Conservation (phyloP, 2,888 invertebrate genomes). For the Tachystola acroxantha region DNA sequence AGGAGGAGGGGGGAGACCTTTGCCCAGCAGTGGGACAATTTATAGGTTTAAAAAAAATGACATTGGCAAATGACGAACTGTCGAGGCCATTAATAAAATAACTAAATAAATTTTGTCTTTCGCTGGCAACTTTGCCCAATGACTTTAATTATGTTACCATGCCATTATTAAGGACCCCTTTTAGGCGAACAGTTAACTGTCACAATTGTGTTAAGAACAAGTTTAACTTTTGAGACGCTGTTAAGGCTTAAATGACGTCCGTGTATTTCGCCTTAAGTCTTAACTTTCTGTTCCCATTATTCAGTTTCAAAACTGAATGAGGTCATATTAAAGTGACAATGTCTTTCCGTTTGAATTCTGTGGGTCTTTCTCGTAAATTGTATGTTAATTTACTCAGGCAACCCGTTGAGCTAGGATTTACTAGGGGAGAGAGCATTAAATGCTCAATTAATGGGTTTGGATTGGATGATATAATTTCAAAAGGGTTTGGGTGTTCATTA, state of each 20-base stretch:
- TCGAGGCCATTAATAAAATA: too few species aligned
- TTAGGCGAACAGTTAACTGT: not conserved
- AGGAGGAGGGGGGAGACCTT: too few species aligned
- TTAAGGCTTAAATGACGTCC: slow-evolving; percentile 1
- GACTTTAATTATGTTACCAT: too few species aligned
- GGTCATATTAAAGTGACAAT: slow-evolving; percentile 8
- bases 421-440: not conserved
- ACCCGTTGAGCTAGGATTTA: not conserved
- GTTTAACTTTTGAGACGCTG: slow-evolving; percentile 13
- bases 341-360: slow-evolving; percentile 9
- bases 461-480: too few species aligned
- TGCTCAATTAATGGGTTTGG: too few species aligned
- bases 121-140: too few species aligned
- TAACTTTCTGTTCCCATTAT: slow-evolving; percentile 2
- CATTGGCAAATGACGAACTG: too few species aligned
- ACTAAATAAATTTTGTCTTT: too few species aligned
- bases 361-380: slow-evolving; percentile 39
- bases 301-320: slow-evolving; percentile 4
- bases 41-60: too few species aligned
- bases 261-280: slow-evolving; percentile 1
- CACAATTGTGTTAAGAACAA: slow-evolving; percentile 19
- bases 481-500: too few species aligned
- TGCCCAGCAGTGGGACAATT: too few species aligned
- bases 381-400: slow-evolving; percentile 58
- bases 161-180: too few species aligned